These are phyloP conservation scores for Pachypanchax playfairii DNA, from an alignment of 2,113 vertebrate genomes.

Conservation along the genomic window DNA sequence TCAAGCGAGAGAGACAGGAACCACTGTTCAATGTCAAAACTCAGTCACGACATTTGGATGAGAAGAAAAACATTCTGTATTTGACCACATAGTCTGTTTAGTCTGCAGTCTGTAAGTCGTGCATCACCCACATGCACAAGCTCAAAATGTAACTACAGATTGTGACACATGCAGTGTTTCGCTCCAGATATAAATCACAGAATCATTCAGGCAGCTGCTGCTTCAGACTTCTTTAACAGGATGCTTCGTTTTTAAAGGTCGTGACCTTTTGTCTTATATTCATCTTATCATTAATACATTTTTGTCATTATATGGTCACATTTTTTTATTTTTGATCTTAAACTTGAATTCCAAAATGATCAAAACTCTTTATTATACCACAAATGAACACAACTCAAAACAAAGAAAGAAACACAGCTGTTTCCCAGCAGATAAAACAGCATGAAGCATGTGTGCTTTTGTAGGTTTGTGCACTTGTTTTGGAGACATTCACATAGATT, in stretches of 20 bases:
- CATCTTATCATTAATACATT: background rate
- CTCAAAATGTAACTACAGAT: background rate
- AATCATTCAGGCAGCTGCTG: background rate
- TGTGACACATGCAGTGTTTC: background rate
- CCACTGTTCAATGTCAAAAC: too few relatives aligned
- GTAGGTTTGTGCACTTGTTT: conserved; percentile 1
- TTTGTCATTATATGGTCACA: background rate
- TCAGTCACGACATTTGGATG: too few relatives aligned
- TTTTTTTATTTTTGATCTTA: background rate
- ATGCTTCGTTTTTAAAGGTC: background rate
- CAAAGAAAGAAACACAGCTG: conserved; percentile 15
- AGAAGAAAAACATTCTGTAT: too few relatives aligned
- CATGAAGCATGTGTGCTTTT: conserved; percentile 6
- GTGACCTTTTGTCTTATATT: background rate
- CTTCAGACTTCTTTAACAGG: background rate
- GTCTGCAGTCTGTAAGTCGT: too few relatives aligned
- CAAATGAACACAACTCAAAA: background rate
- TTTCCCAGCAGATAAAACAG: background rate
- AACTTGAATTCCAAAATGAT: background rate
- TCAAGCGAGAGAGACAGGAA: too few relatives aligned
- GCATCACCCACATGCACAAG: background rate
- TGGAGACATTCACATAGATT: too few relatives aligned
- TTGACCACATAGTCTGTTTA: too few relatives aligned
- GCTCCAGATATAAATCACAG: background rate
- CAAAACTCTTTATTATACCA: too few relatives aligned